Percentiles rank a stretch among this genome's conserved stretches.
Evolutionary conservation across 2,797 vertebrate species (phyloP).

Genomic region (Ctenochaetus hawaiiensis): DNA sequence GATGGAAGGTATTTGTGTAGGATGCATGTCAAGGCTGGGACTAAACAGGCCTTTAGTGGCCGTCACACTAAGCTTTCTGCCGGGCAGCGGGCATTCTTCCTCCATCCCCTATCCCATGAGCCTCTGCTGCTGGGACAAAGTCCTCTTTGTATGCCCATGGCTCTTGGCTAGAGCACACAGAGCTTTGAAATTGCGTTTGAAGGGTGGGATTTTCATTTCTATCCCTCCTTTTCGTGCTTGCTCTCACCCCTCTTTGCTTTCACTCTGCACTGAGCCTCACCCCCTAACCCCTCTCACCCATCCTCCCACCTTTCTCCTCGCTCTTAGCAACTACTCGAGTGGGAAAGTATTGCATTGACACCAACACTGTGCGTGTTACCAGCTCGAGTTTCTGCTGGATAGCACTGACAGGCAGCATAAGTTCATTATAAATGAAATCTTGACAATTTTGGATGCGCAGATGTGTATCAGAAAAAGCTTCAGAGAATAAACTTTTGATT

Average conservation of each 20-base stretch:
- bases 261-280: conserved; percentile 52
- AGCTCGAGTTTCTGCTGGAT: conserved; percentile 27
- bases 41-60: conserved; percentile 79
- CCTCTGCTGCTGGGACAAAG: conserved; percentile 89
- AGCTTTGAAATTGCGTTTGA: conserved; percentile 86
- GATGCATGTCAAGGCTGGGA: conserved; percentile 79
- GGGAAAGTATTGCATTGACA: conserved; percentile 59
- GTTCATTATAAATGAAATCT: background rate
- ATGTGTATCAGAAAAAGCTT: background rate
- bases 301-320: conserved; percentile 55
- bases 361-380: conserved; percentile 54
- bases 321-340: conserved; percentile 78
- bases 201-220: conserved; percentile 88
- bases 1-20: conserved; percentile 75
- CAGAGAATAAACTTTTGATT: background rate
- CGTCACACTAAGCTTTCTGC: conserved; percentile 77
- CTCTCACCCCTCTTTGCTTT: conserved; percentile 79
- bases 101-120: conserved; percentile 89
- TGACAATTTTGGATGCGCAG: background rate
- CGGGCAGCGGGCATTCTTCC: conserved; percentile 82
- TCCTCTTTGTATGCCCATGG: conserved; percentile 88
- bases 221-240: conserved; percentile 78
- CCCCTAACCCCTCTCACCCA: conserved; percentile 38
- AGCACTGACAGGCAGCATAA: background rate
- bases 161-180: conserved; percentile 87